These are phyloP conservation scores for Lathamus discolor DNA, from an alignment of 2,113 vertebrate genomes.

Conservation along the genomic window DNA sequence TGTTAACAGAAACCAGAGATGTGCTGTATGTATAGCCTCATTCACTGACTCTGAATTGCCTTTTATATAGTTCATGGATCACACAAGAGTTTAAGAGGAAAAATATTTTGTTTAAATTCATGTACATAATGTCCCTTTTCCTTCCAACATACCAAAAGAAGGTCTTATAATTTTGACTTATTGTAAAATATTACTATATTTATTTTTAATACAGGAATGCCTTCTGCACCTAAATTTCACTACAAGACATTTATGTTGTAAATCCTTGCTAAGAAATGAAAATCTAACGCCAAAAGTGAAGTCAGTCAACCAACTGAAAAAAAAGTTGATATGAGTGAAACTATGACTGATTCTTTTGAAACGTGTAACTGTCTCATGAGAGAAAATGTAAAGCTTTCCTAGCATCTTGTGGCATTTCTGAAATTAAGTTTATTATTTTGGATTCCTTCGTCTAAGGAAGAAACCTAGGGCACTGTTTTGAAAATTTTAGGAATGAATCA, in stretches of 20 bases:
- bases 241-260: neutral
- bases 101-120: conserved; percentile 72
- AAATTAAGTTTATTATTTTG: neutral
- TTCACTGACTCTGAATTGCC: conserved; percentile 71
- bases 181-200: conserved; percentile 54
- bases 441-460: neutral
- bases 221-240: conserved; percentile 4
- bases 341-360: neutral
- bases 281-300: neutral
- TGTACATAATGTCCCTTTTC: conserved; percentile 58
- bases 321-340: neutral
- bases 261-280: neutral
- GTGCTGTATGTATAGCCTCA: conserved; percentile 62
- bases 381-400: neutral
- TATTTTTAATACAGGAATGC: conserved; percentile 26
- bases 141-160: conserved; percentile 49
- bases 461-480: neutral
- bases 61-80: conserved; percentile 68
- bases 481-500: neutral
- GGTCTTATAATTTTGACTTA: conserved; percentile 54
- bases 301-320: neutral
- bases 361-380: neutral
- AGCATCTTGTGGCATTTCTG: neutral
- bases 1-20: conserved; percentile 76
- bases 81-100: conserved; percentile 68